Base-by-base conservation (phyloP, 2,797 vertebrate genomes). In the Varecia variegata region DNA sequence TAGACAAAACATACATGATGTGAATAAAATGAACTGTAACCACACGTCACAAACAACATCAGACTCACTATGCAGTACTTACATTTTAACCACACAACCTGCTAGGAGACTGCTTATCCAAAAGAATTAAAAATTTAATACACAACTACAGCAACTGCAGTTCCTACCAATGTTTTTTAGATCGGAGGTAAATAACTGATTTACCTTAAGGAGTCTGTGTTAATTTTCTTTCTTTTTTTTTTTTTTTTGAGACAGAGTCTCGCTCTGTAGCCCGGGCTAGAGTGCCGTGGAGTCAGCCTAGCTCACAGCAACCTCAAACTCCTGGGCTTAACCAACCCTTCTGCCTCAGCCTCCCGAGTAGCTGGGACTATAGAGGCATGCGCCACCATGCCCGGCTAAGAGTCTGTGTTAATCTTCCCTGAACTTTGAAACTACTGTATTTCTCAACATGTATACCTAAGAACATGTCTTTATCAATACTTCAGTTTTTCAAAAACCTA, bases 101-200 rank as follows among this genome's bases (percentile, higher is more conserved):
- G 27, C 45, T 35, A 89, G 56, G 67, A 88, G 38, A 94, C 20
- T 43, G 52, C 45, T 95, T 45, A 82, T 35, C 47, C 40, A 47
- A 67, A 89, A 88, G 47, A 81, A 83, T 90, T 56, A 80, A 71
- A 18, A 90, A 90, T 67, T 88, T 88, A 84, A 89, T 85, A 86
- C 3, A 58, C 47, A 82, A 54, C 77, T 67, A 88, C 0, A 95
- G 27, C 27, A 88, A 97, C 10, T 62, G 20, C 6, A 83, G 62
- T 58, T 86, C 38, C 76, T 80, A 86, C 10, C 23, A 43, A 30
- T 56, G 45, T 77, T 80, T 86, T 60, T 68, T 30, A 77, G 71
- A 82, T 9, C 1, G 7, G 35, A 88, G 9, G 35, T 85, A 81
- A 91, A n/a, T 35, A 91, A 67, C 18, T 88, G 4, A 83, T 52